Base-by-base conservation (phyloP, 2,113 vertebrate genomes). In the Corythornis madagascariensis region DNA sequence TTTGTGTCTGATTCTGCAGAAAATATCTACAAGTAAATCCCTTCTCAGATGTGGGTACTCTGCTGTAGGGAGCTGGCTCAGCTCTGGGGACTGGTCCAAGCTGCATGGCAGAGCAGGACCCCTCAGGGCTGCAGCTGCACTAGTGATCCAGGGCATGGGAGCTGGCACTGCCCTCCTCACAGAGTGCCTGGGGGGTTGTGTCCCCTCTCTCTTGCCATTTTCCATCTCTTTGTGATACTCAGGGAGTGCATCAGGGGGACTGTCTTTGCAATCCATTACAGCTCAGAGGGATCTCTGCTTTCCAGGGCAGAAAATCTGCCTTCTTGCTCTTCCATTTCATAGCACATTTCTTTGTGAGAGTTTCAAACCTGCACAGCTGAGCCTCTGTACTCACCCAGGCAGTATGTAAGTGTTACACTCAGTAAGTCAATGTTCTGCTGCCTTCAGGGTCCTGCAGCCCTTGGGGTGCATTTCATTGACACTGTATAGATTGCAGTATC, bases 401-500 rank as follows among this genome's bases (percentile, higher is more conserved):
- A 74, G 55, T 15, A 7, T 6, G 11, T 21, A 60, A 55, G 60
- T 14, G 45, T 40, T 63, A 57, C 57, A 81, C 3, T 40, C 50
- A 84, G 80, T 21, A 74, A 75, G 31, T 50, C 1, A 0, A 69
- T 83, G 90, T 91, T 83, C 83, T 5, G 6, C 40, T 93, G 94
- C 93, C 82, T 91, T 52, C 26, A 78, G 91, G 76, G 65, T 83
- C 69, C 55, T 17, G 4, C 22, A 69, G 88, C 90, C 64, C 71
- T 83, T 67, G 75, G 95, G 75, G 56, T 87, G 65, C 43, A 35
- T 94, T 94, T 92, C 78, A 40, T 91, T 8, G 4, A 18, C 90
- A 95, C 71, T 79, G 72, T 87, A 77, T 85, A 84, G 75, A 84
- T 96, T 95, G 92, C 88, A 86, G 88, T 77, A 93, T 89, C 77